Base-by-base conservation (phyloP, 2,797 vertebrate species). In the Hephaestus fuliginosus region DNA sequence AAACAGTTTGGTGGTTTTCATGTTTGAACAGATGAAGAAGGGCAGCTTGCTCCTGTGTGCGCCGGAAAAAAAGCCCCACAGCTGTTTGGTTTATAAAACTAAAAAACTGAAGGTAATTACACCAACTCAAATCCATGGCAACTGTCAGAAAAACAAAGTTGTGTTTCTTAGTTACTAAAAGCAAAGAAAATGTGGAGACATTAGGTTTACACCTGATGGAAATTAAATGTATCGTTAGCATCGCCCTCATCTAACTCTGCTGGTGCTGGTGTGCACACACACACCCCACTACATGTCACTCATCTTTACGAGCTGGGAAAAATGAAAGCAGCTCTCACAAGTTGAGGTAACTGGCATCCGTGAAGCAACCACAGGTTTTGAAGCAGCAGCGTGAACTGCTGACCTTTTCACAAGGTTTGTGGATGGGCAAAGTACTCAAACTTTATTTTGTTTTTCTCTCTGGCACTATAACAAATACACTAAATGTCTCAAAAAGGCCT, bases 61-160 rank as follows among this genome's bases (percentile, higher is more conserved):
- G 46, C 11, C 12, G 51, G 41, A 25, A n/a, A 74, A 57, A 78
- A 79, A 51, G 13, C 36, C 61, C 14, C 30, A 57, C 39, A 85
- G 82, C 46, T 80, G 70, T 39, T 78, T 62, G 48, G 25, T 71
- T 76, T 52, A 43, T 69, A 55, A 77, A 81, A 62, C 53, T 33
- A 33, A 33, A 33, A 33, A 33, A 33, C 55, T 46, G 61, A 36
- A 71, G 41, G 57, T 52, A 78, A 78, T 81, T 58, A 70, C 49
- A 63, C 14, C 8, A 41, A 74, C 46, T 63, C 46, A 71, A 66
- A 79, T 82, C 44, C 49, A 61, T 41, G 44, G 65, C 43, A 69
- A 60, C 44, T 63, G 20, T 46, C 58, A 14, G 44, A 56, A 53
- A 60, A 76, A 65, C 22, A 71, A 70, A 58, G 22, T n/a, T 22